Evolutionary conservation across 2,113 vertebrate species (phyloP).

Genomic region (Pica pica): DNA sequence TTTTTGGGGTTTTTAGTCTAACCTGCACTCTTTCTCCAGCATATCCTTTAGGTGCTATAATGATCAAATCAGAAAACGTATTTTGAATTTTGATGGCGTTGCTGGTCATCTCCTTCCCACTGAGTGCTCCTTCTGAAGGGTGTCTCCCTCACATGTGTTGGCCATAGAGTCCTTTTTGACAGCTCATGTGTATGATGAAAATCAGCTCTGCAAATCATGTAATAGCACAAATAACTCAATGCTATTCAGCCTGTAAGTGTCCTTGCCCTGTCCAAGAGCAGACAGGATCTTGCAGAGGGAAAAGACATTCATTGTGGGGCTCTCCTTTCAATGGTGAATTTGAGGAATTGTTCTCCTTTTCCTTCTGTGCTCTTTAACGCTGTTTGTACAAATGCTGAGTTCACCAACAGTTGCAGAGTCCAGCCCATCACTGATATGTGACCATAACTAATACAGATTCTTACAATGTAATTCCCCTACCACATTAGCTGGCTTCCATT

Average conservation of each 20-base stretch:
- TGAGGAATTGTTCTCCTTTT: background rate
- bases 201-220: background rate
- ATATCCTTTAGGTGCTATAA: background rate
- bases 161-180: rapidly evolving
- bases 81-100: background rate
- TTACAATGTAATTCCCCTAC: background rate
- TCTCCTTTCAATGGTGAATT: background rate
- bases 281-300: background rate
- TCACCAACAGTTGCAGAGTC: background rate
- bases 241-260: background rate
- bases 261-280: background rate
- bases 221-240: background rate
- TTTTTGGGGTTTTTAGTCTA: background rate
- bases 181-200: rapidly evolving
- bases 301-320: background rate
- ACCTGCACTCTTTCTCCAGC: background rate
- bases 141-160: rapidly evolving
- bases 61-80: background rate
- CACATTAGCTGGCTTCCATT: background rate
- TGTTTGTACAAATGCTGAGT: background rate
- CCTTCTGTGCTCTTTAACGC: rapidly evolving
- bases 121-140: background rate
- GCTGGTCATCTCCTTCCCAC: background rate
- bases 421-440: background rate
- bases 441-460: background rate